Evolutionary conservation across 2,113 vertebrate species (phyloP).

Genomic region (Anoplopoma fimbria): DNA sequence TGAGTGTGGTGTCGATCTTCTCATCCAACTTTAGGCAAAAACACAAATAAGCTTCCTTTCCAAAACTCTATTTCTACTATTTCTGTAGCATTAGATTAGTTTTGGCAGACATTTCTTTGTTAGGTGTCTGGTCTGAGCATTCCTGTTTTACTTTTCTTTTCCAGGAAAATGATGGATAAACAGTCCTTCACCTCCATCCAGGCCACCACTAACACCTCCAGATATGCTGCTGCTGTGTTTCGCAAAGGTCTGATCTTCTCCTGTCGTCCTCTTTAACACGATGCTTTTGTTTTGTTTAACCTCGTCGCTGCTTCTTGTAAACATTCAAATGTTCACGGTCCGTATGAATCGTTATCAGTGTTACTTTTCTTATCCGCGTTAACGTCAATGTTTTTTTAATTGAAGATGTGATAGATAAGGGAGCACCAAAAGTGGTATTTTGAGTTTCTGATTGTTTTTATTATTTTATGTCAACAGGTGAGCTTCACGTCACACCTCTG

Average conservation of each 20-base stretch:
- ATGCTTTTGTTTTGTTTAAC: neutral
- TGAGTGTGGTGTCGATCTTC: neutral
- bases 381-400: neutral
- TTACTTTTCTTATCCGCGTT: neutral
- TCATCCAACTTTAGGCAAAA: neutral
- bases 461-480: conserved; percentile 82
- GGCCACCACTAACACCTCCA: conserved; percentile 92
- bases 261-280: accelerated
- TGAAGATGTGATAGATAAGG: neutral
- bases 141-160: conserved; percentile 17
- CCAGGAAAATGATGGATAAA: conserved; percentile 98
- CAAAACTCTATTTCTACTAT: neutral
- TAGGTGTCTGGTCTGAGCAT: neutral
- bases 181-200: conserved; percentile 96
- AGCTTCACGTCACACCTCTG: conserved; percentile 95
- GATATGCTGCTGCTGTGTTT: conserved; percentile 95
- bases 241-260: conserved; percentile 88
- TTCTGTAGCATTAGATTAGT: neutral
- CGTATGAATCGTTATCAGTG: conserved; percentile 6
- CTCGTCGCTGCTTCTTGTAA: neutral
- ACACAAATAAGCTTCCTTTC: neutral
- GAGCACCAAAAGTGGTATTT: neutral
- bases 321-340: conserved; percentile 14
- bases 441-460: neutral
- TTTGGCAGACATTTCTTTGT: neutral